Percentiles rank a stretch among this genome's conserved stretches.
Conservation (phyloP, 2,797 vertebrate genomes). For the Muscicapa comitata region DNA sequence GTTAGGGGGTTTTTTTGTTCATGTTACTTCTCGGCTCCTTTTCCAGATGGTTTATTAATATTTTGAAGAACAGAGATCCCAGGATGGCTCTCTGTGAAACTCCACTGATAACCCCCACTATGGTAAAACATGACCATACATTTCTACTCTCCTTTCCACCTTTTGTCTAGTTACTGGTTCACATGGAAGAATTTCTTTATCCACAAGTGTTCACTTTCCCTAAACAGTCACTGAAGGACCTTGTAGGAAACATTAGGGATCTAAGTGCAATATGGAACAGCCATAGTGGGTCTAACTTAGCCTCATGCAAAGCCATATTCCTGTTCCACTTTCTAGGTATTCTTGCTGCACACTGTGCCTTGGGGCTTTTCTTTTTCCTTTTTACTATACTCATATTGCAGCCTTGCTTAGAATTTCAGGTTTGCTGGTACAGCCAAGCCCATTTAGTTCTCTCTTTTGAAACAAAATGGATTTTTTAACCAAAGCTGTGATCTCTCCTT, state of each 20-base stretch:
- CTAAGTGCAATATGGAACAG: background rate
- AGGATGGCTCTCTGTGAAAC: background rate
- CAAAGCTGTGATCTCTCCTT: background rate
- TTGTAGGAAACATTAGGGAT: background rate
- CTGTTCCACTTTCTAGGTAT: background rate
- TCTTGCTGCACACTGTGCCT: background rate
- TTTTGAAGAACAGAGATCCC: background rate
- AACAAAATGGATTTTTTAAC: background rate
- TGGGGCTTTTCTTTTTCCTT: background rate
- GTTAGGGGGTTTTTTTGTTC: rapidly evolving
- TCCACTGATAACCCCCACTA: background rate
- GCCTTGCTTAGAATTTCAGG: background rate
- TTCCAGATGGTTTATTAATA: background rate
- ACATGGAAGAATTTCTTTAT: background rate
- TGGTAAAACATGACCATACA: background rate
- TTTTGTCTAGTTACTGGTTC: background rate
- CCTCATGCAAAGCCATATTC: background rate
- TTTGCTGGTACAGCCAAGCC: background rate
- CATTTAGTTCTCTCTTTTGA: background rate
- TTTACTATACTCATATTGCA: background rate
- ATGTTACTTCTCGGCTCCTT: background rate
- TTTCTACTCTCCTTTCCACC: background rate
- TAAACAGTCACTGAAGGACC: background rate
- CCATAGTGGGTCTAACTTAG: background rate
- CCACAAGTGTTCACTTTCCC: background rate